Base-by-base conservation (phyloP, 2,888 invertebrate genomes). In the Caenorhabditis sinica region DNA sequence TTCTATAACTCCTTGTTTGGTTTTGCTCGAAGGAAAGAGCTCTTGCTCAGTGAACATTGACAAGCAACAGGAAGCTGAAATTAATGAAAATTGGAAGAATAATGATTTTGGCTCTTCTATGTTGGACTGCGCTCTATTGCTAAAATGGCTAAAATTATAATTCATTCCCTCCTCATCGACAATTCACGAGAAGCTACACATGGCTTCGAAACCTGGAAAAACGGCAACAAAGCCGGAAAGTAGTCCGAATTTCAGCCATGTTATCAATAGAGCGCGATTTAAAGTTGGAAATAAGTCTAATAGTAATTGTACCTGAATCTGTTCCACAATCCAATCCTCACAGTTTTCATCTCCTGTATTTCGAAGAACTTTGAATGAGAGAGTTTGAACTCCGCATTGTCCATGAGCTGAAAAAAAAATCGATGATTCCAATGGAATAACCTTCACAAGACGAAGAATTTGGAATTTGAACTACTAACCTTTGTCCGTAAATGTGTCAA, bases 51-150 rank as follows among this genome's bases (percentile, higher is more conserved):
- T 49, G 82, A 86, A 68, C 91, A 91, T 65, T 91, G 90, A 68
- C 91, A 91, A 20, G 91, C 90, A 15, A 91, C 88, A 0, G 91
- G 91, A 0, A 91, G 76, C 82, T 90, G 83, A 33, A 91, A 79
- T 0, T n/a, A 30, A 53, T 23, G 5, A 30, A 43, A 40, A 40
- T 25, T 25, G 25, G 28, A 25, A 30, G 33, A 58, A 1, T 20
- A 9, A 15, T 4, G 17, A 2, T 30, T 23, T 30, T 25, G 28
- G 4, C 45, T n/a, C n/a, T n/a, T n/a, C n/a, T n/a, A n/a, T n/a
- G n/a, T n/a, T n/a, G n/a, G n/a, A n/a, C n/a, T n/a, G n/a, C n/a
- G n/a, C n/a, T n/a, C n/a, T n/a, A n/a, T n/a, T n/a, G n/a, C n/a
- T n/a, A n/a, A n/a, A n/a, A n/a, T n/a, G n/a, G n/a, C n/a, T n/a